Conservation (phyloP, 2,113 vertebrate genomes). For the Vombatus ursinus region DNA sequence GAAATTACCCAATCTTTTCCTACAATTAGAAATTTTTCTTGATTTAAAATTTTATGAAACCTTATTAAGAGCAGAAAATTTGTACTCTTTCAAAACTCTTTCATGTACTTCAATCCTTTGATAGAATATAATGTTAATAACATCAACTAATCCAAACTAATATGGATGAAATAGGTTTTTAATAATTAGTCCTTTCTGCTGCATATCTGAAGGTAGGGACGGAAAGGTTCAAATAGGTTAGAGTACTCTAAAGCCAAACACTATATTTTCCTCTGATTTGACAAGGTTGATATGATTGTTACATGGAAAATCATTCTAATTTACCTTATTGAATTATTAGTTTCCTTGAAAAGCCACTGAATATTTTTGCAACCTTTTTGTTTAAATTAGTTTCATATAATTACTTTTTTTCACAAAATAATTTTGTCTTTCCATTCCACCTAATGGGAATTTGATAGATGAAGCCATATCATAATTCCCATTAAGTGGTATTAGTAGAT, state of each 20-base stretch:
- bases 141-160: background rate
- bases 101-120: background rate
- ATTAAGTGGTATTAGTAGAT: background rate
- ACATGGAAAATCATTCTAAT: background rate
- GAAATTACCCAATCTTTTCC: background rate
- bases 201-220: background rate
- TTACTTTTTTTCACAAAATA: background rate
- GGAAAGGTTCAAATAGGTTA: slow-evolving; percentile 1
- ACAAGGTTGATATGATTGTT: background rate
- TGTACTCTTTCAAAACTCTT: background rate
- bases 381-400: background rate
- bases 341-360: background rate
- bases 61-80: background rate
- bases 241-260: background rate
- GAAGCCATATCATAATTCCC: background rate
- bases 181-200: background rate
- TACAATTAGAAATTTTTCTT: background rate
- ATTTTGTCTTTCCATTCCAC: background rate
- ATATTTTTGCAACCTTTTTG: background rate
- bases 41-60: background rate
- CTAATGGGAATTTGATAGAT: background rate
- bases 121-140: background rate
- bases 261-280: background rate
- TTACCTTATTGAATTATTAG: background rate
- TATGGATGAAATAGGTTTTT: background rate